Evolutionary conservation across 2,797 vertebrate species (phyloP).

Genomic region (Stomatorhinus walkeri): DNA sequence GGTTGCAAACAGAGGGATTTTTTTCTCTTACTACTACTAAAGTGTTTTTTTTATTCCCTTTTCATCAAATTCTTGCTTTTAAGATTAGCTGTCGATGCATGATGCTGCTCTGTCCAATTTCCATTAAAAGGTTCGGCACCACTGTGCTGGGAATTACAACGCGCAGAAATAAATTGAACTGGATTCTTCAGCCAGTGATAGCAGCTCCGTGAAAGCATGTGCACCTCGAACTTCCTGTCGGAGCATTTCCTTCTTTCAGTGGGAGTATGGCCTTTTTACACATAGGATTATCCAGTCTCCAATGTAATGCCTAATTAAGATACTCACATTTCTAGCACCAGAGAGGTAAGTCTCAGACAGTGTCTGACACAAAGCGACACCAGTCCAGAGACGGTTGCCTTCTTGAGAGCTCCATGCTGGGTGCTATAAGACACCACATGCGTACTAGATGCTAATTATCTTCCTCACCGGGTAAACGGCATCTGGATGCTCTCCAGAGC

Average conservation of each 20-base stretch:
- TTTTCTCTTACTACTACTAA: background rate
- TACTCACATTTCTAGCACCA: background rate
- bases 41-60: background rate
- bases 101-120: background rate
- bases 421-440: background rate
- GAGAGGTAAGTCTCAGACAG: background rate
- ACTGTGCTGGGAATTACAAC: background rate
- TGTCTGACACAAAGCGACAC: background rate
- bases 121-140: background rate
- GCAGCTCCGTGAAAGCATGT: background rate
- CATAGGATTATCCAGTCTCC: background rate
- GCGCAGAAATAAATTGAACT: background rate
- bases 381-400: background rate
- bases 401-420: background rate
- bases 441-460: conserved; percentile 6
- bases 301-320: background rate
- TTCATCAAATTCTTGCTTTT: background rate
- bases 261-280: background rate
- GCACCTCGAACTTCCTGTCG: background rate
- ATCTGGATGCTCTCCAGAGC: conserved; percentile 7
- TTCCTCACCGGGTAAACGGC: conserved; percentile 8
- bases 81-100: background rate
- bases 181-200: background rate
- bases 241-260: background rate
- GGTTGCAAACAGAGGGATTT: background rate